Conservation (phyloP, 2,888 invertebrate genomes). For the Erebia ligea region DNA sequence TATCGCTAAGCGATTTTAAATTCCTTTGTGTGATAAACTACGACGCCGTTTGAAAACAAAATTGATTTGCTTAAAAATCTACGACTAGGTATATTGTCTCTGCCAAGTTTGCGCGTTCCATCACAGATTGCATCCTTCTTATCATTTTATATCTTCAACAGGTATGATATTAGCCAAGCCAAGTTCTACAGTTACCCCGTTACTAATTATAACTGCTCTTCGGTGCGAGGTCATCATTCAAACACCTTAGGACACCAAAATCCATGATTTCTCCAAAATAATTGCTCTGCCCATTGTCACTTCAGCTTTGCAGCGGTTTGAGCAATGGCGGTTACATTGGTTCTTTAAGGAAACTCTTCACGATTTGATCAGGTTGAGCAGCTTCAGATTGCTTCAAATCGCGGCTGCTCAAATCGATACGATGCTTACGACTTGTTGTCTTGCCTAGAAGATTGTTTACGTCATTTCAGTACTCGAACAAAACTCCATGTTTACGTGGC, state of each 20-base stretch:
- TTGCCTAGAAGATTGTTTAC: neutral
- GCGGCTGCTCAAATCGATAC: too few species aligned
- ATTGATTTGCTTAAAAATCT: neutral
- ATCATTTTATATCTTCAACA: neutral
- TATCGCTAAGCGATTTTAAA: neutral
- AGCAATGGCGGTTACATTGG: too few species aligned
- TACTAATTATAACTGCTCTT: too few species aligned
- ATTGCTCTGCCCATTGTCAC: too few species aligned
- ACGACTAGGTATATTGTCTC: neutral
- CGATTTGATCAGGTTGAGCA: too few species aligned
- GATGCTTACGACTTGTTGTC: neutral
- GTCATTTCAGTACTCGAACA: neutral
- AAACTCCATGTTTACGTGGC: conserved; percentile 5
- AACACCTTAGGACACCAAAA: too few species aligned
- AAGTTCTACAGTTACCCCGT: too few species aligned
- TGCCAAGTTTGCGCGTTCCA: neutral
- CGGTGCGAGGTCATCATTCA: too few species aligned
- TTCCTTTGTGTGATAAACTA: neutral
- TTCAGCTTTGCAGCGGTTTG: too few species aligned
- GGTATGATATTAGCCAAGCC: neutral
- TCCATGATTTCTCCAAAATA: too few species aligned
- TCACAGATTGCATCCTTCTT: neutral
- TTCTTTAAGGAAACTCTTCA: too few species aligned
- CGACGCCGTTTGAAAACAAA: neutral
- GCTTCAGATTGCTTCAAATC: too few species aligned